Conservation (phyloP, 1,140 invertebrate genomes). For the Rhopalosiphum maidis region DNA sequence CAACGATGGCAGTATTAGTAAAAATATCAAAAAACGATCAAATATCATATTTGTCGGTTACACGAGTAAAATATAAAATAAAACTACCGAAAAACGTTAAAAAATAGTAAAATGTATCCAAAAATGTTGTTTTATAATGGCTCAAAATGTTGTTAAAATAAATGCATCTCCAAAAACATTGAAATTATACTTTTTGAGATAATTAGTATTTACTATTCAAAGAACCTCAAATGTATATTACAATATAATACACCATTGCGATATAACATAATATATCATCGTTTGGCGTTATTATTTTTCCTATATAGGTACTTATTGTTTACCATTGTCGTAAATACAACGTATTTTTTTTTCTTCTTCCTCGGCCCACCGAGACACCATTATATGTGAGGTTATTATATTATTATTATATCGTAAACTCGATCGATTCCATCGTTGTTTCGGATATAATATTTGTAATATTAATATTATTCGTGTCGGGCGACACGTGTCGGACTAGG, state of each 20-base stretch:
- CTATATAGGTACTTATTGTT: not conserved
- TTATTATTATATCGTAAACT: not conserved
- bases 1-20: not conserved
- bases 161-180: not conserved
- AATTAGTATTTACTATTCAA: too few species aligned
- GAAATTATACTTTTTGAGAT: not conserved
- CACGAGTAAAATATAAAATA: not conserved
- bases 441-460: constrained; percentile 1
- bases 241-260: too few species aligned
- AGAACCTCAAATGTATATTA: not conserved
- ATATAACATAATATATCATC: not conserved
- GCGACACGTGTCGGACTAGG: not conserved
- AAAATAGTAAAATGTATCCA: not conserved
- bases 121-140: not conserved
- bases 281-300: not conserved
- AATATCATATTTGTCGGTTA: not conserved
- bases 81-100: not conserved
- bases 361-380: not conserved
- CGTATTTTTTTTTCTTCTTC: not conserved
- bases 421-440: not conserved
- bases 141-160: not conserved
- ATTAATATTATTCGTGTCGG: not conserved
- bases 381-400: not conserved
- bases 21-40: not conserved
- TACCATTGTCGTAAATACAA: not conserved